phyloP scores from a whole-genome alignment of 1,140 invertebrate genomes.

The Mesaphorura yosii region DNA sequence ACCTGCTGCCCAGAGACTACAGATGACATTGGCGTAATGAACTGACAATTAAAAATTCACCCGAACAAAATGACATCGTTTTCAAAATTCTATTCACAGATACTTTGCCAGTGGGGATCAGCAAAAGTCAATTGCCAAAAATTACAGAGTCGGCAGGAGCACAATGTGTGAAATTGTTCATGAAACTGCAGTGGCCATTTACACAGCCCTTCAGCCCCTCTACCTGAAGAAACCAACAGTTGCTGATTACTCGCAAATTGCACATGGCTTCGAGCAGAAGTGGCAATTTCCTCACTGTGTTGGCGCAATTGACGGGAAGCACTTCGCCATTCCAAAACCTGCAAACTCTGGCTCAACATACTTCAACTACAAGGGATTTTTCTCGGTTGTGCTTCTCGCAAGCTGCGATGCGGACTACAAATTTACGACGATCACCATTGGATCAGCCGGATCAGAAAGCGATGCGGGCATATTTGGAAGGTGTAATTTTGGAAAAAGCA shows the following conservation, averaged over 20 bases:
- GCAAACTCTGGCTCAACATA: constrained; percentile 34
- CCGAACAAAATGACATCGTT: too few species aligned
- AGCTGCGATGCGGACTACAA: constrained; percentile 32
- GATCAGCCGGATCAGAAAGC: constrained; percentile 30
- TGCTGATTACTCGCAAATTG: constrained; percentile 32
- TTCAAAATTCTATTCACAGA: too few species aligned
- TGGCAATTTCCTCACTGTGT: constrained; percentile 35
- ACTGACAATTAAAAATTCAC: too few species aligned
- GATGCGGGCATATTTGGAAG: constrained; percentile 15
- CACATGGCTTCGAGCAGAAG: constrained; percentile 30
- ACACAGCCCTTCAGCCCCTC: background rate
- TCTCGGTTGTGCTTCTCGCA: constrained; percentile 33
- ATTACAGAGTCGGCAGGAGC: background rate
- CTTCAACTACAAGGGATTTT: constrained; percentile 39
- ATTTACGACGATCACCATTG: constrained; percentile 33
- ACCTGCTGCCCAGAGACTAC: too few species aligned
- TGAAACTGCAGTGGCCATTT: background rate
- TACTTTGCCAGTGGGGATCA: too few species aligned
- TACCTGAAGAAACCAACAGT: constrained; percentile 26
- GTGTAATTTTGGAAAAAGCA: background rate
- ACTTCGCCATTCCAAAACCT: constrained; percentile 31
- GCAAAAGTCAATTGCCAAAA: background rate
- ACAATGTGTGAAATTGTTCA: background rate
- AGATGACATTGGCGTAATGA: too few species aligned
- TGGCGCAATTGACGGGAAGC: constrained; percentile 36